These are phyloP conservation scores for Podarcis siculus DNA, from an alignment of 2,797 vertebrate species.

Conservation along the genomic window DNA sequence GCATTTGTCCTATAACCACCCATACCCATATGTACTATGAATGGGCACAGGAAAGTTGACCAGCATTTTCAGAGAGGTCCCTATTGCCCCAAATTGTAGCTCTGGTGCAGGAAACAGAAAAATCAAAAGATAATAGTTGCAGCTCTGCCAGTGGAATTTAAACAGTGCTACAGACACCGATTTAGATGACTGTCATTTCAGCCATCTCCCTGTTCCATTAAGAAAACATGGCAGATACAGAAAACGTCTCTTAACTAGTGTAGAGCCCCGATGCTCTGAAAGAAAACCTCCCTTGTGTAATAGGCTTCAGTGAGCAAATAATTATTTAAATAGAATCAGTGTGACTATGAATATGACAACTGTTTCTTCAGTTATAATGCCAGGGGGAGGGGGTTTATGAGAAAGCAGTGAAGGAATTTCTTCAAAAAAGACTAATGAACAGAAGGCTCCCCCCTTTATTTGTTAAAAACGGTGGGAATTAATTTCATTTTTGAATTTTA, in stretches of 20 bases:
- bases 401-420: slow-evolving; percentile 24
- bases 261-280: not conserved
- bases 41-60: not conserved
- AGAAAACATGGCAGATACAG: not conserved
- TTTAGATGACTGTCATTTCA: not conserved
- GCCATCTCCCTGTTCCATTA: not conserved
- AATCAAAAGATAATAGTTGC: not conserved
- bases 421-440: slow-evolving; percentile 27
- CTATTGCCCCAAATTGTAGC: not conserved
- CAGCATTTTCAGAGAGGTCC: not conserved
- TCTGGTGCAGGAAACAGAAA: slow-evolving; percentile 1
- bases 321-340: slow-evolving; percentile 27
- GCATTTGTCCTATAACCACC: not conserved
- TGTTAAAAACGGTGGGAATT: slow-evolving; percentile 17
- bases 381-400: not conserved
- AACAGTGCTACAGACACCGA: not conserved
- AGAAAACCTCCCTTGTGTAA: not conserved
- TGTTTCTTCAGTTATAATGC: slow-evolving; percentile 17
- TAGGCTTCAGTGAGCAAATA: slow-evolving; percentile 36
- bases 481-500: slow-evolving; percentile 12
- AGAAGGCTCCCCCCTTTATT: not conserved
- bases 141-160: not conserved
- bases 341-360: not conserved
- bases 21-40: not conserved
- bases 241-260: not conserved